A percentile compares a stretch with the other conserved stretches of the same genome.
Evolutionary conservation across 2,797 vertebrate species (phyloP).

Genomic region (Lepilemur septentrionalis): DNA sequence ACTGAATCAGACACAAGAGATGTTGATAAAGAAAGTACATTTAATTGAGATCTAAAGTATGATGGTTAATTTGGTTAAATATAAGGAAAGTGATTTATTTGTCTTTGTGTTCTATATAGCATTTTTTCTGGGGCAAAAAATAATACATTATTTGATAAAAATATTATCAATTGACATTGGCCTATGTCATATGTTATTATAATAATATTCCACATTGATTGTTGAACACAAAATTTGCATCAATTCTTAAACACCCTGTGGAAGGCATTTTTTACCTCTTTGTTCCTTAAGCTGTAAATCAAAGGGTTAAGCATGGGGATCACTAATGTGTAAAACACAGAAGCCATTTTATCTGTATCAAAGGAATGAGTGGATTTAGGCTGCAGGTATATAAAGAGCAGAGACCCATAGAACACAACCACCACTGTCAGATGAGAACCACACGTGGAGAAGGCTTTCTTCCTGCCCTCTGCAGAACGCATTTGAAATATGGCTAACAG

Average conservation of each 20-base stretch:
- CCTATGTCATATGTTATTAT: neutral
- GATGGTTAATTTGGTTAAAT: neutral
- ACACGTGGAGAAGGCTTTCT: slow-evolving; percentile 52
- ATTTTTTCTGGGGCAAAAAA: neutral
- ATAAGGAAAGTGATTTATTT: neutral
- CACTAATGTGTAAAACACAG: slow-evolving; percentile 60
- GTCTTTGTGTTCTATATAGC: neutral
- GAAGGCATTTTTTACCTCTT: slow-evolving; percentile 61
- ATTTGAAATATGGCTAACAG: slow-evolving; percentile 10
- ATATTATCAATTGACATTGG: neutral
- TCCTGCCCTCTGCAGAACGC: slow-evolving; percentile 40
- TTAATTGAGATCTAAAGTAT: neutral
- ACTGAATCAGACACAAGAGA: neutral
- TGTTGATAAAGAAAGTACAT: neutral
- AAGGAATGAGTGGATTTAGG: slow-evolving; percentile 42
- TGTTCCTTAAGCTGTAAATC: slow-evolving; percentile 67
- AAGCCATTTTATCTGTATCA: slow-evolving; percentile 46
- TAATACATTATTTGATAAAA: no score
- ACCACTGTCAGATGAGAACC: slow-evolving; percentile 57
- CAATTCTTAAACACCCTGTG: neutral
- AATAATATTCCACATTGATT: neutral
- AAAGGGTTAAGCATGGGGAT: slow-evolving; percentile 60
- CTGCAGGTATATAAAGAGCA: slow-evolving; percentile 58
- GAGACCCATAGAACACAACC: slow-evolving; percentile 47
- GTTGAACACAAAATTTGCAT: neutral